phyloP scores from a whole-genome alignment of 2,797 vertebrate species.

The Lophius americanus region DNA sequence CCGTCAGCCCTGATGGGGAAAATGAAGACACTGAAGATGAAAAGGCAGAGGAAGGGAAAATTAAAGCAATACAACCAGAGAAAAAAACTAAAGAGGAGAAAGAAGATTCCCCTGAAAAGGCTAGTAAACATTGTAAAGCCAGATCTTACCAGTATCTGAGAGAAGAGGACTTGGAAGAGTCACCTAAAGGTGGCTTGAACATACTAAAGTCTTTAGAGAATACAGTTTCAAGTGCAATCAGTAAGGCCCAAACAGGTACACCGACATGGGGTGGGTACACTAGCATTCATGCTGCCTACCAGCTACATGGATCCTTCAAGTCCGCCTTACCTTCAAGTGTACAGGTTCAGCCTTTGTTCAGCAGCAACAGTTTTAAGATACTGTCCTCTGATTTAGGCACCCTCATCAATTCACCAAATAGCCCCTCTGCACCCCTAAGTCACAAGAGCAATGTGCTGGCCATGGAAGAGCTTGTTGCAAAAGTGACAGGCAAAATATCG shows the following conservation, averaged over 20 bases:
- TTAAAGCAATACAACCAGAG: conserved; percentile 74
- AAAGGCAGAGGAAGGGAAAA: conserved; percentile 80
- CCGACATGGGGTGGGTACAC: conserved; percentile 98
- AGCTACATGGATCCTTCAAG: conserved; percentile 91
- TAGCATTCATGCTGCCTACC: conserved; percentile 98
- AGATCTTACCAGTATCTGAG: conserved; percentile 92
- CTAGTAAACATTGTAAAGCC: conserved; percentile 67
- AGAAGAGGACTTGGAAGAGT: conserved; percentile 95
- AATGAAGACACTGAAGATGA: conserved; percentile 72
- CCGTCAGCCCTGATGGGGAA: conserved; percentile 83
- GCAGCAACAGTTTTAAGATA: conserved; percentile 82
- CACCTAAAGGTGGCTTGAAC: conserved; percentile 93
- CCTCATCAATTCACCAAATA: conserved; percentile 89
- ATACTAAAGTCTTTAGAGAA: conserved; percentile 97
- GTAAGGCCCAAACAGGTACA: conserved; percentile 96
- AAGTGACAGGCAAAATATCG: conserved; percentile 91
- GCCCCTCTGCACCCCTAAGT: conserved; percentile 88
- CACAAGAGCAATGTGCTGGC: conserved; percentile 95
- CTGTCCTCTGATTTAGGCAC: conserved; percentile 79
- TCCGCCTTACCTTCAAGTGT: conserved; percentile 83
- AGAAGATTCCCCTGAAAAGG: conserved; percentile 83
- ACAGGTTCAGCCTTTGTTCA: conserved; percentile 91
- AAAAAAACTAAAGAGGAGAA: conserved; percentile 94
- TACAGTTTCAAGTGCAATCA: conserved; percentile 96
- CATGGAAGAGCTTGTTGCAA: conserved; percentile 98